Base-by-base conservation (phyloP, 2,113 vertebrate species). In the Diglossa brunneiventris region DNA sequence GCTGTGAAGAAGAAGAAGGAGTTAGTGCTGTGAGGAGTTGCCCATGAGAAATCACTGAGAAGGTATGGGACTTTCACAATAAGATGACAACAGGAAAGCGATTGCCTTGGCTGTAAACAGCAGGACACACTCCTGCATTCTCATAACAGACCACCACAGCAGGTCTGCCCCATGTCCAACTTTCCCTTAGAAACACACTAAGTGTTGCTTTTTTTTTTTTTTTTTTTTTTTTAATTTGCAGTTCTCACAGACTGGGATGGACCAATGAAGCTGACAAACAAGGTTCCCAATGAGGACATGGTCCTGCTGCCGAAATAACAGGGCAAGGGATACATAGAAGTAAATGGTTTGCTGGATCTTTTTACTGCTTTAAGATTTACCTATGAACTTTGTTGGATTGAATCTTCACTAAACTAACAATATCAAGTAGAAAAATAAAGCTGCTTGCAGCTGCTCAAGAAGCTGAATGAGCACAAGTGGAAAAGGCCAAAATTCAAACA, bases 401-500 rank as follows among this genome's bases (percentile, higher is more conserved):
- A 56, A 46, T 64, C 49, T 83, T 86, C 44, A 59, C 46, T 88
- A 64, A 91, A 94, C 21, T 79, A 70, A 70, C 20, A 79, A 41
- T 56, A 94, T 47, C 49, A 79, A 77, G 68, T 59, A 90, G 73
- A 89, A 95, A 91, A 90, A 56, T 15, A 87, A 93, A 92, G 69
- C 82, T 83, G 53, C 59, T 90, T 63, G 56, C 50, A 93, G 53
- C 50, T 87, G 86, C 64, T 66, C 0, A 0, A 92, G 80, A 73
- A 91, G 64, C 56, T 87, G 73, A 94, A 92, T 70, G 85, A 91
- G 72, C 55, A 76, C 84, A 76, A 91, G 61, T 66, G 44, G 30
- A 92, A 92, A 95, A 95, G 77, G 55, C 76, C 83, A 83, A 95
- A 94, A 74, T 26, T 77, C 69, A 46, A 77, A 70, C 63, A 96